Conservation (phyloP, 2,113 vertebrate species). For the Psammodynastes pulverulentus region DNA sequence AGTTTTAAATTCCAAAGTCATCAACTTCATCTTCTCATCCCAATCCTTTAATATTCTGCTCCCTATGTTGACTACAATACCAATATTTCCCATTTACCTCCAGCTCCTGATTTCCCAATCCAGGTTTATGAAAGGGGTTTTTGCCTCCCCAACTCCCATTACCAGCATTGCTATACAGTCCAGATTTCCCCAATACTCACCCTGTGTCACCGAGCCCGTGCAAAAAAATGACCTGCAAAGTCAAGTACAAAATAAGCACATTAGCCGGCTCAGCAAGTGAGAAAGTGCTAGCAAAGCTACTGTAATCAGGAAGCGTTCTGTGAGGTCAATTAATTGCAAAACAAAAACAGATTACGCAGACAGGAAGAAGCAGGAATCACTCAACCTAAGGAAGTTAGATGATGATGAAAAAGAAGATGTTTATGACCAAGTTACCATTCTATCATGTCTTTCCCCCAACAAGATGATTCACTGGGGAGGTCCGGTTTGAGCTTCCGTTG, state of each 20-base stretch:
- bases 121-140: background rate
- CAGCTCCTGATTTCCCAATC: background rate
- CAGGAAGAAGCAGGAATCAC: accelerated
- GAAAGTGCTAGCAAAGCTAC: slow-evolving; percentile 18
- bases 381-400: background rate
- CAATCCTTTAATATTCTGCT: background rate
- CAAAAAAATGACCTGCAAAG: slow-evolving; percentile 92
- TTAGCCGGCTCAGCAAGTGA: background rate
- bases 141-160: too few relatives aligned
- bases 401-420: background rate
- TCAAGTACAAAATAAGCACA: slow-evolving; percentile 30
- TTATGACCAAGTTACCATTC: background rate
- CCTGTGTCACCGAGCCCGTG: slow-evolving; percentile 96
- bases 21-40: background rate
- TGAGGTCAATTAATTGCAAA: slow-evolving; percentile 39
- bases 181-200: slow-evolving; percentile 72
- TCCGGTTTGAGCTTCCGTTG: too few relatives aligned
- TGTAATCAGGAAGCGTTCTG: background rate
- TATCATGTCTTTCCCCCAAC: background rate
- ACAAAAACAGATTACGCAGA: background rate
- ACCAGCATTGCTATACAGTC: background rate
- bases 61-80: background rate
- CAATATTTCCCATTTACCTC: background rate
- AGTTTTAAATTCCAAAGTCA: background rate
- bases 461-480: background rate